Percentiles rank a stretch among this genome's conserved stretches.
These are phyloP conservation scores for Tenualosa thibaudeaui DNA, from an alignment of 2,797 vertebrate genomes.

Conservation along the genomic window DNA sequence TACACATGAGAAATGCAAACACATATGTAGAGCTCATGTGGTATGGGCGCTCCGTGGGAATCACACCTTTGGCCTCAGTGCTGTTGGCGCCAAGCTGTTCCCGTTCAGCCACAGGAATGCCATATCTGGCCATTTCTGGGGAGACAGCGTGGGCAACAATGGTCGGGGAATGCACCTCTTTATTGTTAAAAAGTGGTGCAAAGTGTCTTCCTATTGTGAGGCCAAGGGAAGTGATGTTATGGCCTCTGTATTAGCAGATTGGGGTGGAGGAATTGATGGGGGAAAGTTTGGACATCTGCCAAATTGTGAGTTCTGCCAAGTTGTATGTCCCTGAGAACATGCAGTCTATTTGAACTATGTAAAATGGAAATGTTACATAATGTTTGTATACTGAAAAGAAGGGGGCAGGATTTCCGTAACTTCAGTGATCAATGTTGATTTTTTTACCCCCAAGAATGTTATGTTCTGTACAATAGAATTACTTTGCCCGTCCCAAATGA, in stretches of 20 bases:
- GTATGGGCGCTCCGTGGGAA: not conserved
- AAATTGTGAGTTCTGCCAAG: slow-evolving; percentile 26
- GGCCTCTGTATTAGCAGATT: not conserved
- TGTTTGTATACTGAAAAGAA: slow-evolving; percentile 44
- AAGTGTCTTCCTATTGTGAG: slow-evolving; percentile 7
- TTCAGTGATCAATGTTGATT: not conserved
- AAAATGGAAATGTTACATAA: slow-evolving; percentile 37
- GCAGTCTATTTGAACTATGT: slow-evolving; percentile 19
- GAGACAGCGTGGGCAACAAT: not conserved
- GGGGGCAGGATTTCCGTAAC: slow-evolving; percentile 31
- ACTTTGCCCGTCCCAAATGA: slow-evolving; percentile 15
- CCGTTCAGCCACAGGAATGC: not conserved
- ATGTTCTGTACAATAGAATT: slow-evolving; percentile 33
- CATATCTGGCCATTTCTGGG: not conserved
- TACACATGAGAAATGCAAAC: not conserved
- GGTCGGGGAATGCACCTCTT: not conserved
- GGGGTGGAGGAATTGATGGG: not conserved
- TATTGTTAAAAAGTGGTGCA: not conserved
- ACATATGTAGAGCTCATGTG: not conserved
- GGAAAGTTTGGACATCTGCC: slow-evolving; percentile 23
- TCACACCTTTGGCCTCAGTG: not conserved
- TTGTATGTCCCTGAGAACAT: slow-evolving; percentile 35
- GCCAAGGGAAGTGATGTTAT: slow-evolving; percentile 13
- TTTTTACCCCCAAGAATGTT: slow-evolving; percentile 42
- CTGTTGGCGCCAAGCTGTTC: not conserved